These are phyloP conservation scores for Perca schrenkii DNA, from an alignment of 2,113 vertebrate species.

Conservation along the genomic window DNA sequence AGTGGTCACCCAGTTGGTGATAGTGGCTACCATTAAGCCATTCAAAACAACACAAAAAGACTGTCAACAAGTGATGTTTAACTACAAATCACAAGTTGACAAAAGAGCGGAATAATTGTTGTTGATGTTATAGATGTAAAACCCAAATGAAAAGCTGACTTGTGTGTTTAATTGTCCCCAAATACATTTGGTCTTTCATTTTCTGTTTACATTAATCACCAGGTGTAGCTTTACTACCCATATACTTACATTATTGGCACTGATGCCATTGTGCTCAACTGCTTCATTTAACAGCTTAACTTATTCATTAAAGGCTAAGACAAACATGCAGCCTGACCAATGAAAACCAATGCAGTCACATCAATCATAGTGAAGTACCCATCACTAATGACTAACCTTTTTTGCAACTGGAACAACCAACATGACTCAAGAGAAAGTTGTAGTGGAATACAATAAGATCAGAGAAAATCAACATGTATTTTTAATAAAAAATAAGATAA, in stretches of 20 bases:
- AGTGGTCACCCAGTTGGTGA: conserved; percentile 53
- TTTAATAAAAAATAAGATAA: conserved; percentile 1
- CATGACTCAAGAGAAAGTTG: neutral
- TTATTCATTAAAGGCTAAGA: conserved; percentile 4
- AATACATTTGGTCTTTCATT: conserved; percentile 60
- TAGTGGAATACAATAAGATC: neutral
- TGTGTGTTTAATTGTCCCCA: conserved; percentile 52
- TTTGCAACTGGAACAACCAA: neutral
- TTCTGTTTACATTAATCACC: conserved; percentile 62
- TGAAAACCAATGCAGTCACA: conserved; percentile 29
- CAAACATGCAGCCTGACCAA: conserved; percentile 24
- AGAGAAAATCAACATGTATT: neutral
- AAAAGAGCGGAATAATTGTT: conserved; percentile 64
- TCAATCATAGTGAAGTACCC: conserved; percentile 17
- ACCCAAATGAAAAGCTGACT: conserved; percentile 57
- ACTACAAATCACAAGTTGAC: conserved; percentile 63
- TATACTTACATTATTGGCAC: conserved; percentile 20
- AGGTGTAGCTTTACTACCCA: conserved; percentile 32
- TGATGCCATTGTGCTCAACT: neutral
- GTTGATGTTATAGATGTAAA: conserved; percentile 53
- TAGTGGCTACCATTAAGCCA: conserved; percentile 46
- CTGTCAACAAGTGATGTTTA: conserved; percentile 69
- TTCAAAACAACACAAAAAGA: conserved; percentile 57
- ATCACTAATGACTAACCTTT: neutral
- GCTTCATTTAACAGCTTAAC: conserved; percentile 45